Percentiles rank a stretch among this genome's conserved stretches.
Evolutionary conservation across 1,140 invertebrate genomes (phyloP).

Genomic region (Bombus turneri): DNA sequence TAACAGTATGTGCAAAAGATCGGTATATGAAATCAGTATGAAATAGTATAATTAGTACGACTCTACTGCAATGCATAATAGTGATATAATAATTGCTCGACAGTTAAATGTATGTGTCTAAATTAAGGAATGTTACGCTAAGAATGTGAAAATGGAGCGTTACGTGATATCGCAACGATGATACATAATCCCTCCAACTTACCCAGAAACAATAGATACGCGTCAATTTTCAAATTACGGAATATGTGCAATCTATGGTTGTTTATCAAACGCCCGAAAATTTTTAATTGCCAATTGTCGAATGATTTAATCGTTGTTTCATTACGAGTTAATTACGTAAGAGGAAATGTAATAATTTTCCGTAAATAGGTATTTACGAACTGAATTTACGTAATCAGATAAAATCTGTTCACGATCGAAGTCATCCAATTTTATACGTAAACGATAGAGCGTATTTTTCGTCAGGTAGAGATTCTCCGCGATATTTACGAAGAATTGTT

Average conservation of each 20-base stretch:
- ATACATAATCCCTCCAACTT: background rate
- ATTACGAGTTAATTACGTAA: too few relatives aligned
- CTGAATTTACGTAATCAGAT: slow-evolving; percentile 12
- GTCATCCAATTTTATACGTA: slow-evolving; percentile 11
- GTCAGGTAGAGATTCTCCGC: slow-evolving; percentile 7
- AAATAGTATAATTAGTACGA: too few relatives aligned
- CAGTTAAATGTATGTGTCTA: too few relatives aligned
- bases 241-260: too few relatives aligned
- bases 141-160: background rate
- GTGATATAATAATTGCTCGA: background rate
- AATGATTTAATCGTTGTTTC: background rate
- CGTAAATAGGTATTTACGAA: background rate
- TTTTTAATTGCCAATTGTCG: background rate
- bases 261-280: background rate
- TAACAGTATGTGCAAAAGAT: too few relatives aligned
- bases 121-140: too few relatives aligned
- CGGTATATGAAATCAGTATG: too few relatives aligned
- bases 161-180: background rate
- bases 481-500: slow-evolving; percentile 53
- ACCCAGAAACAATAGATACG: background rate
- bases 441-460: slow-evolving; percentile 49
- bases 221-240: background rate
- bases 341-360: background rate
- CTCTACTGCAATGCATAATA: background rate
- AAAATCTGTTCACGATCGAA: background rate